Conservation (phyloP, 2,797 vertebrate species). For the Melanotaenia pygmaea region DNA sequence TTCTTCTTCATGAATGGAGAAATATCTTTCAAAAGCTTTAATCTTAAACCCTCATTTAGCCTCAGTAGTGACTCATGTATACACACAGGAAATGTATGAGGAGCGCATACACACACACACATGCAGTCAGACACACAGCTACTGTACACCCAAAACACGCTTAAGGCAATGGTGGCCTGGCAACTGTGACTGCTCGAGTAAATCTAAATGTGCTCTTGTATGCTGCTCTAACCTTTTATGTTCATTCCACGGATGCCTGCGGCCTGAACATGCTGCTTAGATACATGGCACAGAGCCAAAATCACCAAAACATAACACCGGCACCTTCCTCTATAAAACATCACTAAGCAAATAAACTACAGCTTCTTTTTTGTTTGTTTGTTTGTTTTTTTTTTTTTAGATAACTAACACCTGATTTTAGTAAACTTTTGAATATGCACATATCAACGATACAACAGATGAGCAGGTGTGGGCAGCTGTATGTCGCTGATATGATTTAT, state of each 20-base stretch:
- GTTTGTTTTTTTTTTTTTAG: conserved; percentile 3
- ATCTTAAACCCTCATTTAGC: conserved; percentile 25
- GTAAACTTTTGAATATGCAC: conserved; percentile 16
- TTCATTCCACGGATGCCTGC: conserved; percentile 13
- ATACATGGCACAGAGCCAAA: conserved; percentile 24
- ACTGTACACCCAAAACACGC: conserved; percentile 56
- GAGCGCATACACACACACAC: conserved; percentile 9
- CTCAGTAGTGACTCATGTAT: conserved; percentile 40
- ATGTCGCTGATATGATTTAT: not conserved
- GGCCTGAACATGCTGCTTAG: conserved; percentile 33
- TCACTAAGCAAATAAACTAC: conserved; percentile 25
- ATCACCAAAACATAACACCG: conserved; percentile 34
- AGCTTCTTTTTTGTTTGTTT: not conserved
- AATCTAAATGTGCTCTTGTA: conserved; percentile 49
- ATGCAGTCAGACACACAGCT: conserved; percentile 25
- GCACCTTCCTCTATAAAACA: conserved; percentile 30
- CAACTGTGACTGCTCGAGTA: conserved; percentile 68
- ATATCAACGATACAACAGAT: conserved; percentile 8
- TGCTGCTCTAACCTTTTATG: conserved; percentile 35
- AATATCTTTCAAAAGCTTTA: conserved; percentile 13
- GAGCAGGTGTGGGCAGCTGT: not conserved
- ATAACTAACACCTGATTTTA: conserved; percentile 31
- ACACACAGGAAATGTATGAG: conserved; percentile 20
- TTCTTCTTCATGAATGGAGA: conserved; percentile 14
- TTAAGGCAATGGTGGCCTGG: conserved; percentile 78